Percentiles rank a stretch among this genome's conserved stretches.
Evolutionary conservation across 2,888 invertebrate species (phyloP).

Genomic region (Sarcophaga subvicina): DNA sequence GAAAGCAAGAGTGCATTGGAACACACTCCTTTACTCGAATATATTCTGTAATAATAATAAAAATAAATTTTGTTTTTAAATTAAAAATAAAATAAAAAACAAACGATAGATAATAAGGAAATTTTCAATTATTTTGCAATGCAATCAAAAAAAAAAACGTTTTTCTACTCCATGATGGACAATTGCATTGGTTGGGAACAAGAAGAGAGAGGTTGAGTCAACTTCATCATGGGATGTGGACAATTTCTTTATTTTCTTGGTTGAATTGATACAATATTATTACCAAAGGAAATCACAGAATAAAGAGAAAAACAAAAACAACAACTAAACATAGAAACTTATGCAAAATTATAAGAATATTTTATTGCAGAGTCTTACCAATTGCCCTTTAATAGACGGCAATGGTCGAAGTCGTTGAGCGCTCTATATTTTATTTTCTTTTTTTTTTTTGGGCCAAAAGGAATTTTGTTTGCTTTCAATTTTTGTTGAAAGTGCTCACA

Average conservation of each 20-base stretch:
- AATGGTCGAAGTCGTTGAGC: too few species aligned
- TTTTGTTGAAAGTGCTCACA: too few species aligned
- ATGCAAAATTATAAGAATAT: constrained; percentile 42
- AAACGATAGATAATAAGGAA: too few species aligned
- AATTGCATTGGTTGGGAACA: neutral
- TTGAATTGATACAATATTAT: constrained; percentile 45
- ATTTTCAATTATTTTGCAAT: constrained; percentile 10
- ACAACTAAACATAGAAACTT: constrained; percentile 11
- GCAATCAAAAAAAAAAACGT: too few species aligned
- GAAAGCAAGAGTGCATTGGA: too few species aligned
- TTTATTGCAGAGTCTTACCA: neutral
- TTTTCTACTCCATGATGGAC: neutral
- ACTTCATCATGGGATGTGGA: constrained; percentile 37
- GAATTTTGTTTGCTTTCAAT: too few species aligned
- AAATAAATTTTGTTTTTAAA: too few species aligned
- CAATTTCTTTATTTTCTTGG: constrained; percentile 43
- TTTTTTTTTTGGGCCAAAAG: too few species aligned
- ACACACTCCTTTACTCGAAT: too few species aligned
- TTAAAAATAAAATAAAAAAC: too few species aligned
- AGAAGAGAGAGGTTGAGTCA: constrained; percentile 40
- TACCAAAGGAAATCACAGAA: constrained; percentile 51
- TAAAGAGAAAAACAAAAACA: neutral
- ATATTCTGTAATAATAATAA: too few species aligned
- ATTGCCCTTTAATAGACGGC: neutral
- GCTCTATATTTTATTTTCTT: too few species aligned